Conservation (phyloP, 37 sponge, comb jelly and placozoan species). For the Agelas oroides region DNA sequence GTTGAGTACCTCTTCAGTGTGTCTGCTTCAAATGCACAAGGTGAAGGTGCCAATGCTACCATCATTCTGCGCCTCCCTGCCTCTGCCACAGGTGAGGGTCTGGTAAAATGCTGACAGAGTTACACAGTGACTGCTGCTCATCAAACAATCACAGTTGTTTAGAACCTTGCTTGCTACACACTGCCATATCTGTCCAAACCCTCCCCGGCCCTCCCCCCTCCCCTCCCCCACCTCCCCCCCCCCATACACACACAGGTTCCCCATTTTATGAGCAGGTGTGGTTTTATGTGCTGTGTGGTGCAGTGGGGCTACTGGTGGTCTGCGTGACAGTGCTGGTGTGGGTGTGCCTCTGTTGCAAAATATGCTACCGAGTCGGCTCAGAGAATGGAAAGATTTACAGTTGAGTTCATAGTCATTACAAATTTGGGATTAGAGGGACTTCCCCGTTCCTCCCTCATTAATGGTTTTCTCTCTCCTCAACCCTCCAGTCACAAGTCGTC, state of each 20-base stretch:
- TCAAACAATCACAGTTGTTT: too few relatives aligned
- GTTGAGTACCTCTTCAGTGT: too few relatives aligned
- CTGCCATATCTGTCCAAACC: too few relatives aligned
- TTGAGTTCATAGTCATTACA: neutral
- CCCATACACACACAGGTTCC: neutral
- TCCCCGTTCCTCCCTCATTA: too few relatives aligned
- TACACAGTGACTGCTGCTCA: too few relatives aligned
- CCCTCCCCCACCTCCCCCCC: neutral
- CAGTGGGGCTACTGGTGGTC: neutral
- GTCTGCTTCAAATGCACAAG: too few relatives aligned
- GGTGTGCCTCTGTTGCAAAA: neutral
- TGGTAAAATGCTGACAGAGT: too few relatives aligned
- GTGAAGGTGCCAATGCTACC: neutral
- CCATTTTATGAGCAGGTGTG: constrained; percentile 38
- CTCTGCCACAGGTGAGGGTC: too few relatives aligned
- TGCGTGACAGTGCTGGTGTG: neutral
- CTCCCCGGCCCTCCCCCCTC: too few relatives aligned
- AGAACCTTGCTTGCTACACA: too few relatives aligned
- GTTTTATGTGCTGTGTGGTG: constrained; percentile 37
- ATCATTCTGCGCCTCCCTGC: neutral
- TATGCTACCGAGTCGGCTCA: neutral
- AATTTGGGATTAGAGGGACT: too few relatives aligned
- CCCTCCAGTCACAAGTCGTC: constrained; percentile 13
- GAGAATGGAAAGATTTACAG: neutral
- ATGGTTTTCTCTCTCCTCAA: neutral